These are phyloP conservation scores for Vulpes vulpes DNA, from an alignment of 2,113 vertebrate genomes.

Conservation along the genomic window DNA sequence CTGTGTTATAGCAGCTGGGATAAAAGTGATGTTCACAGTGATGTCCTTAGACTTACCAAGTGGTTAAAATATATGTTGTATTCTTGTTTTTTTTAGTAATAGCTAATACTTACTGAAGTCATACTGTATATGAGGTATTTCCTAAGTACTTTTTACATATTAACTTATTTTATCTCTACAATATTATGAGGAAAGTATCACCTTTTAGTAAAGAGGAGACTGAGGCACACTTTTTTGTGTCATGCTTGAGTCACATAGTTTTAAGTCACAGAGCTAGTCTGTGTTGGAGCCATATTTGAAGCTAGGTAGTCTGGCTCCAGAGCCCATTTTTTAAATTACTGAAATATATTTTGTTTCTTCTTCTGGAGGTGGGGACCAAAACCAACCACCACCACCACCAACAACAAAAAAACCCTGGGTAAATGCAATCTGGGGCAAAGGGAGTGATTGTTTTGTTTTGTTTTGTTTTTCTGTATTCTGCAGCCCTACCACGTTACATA, in stretches of 20 bases:
- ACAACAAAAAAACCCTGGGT: not conserved
- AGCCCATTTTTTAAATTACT: not conserved
- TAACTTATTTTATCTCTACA: not conserved
- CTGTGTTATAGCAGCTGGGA: not conserved
- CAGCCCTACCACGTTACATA: not conserved
- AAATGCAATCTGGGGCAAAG: conserved; percentile 10
- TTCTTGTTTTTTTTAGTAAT: conserved; percentile 42
- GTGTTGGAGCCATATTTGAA: not conserved
- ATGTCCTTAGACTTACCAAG: not conserved
- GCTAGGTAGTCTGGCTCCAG: not conserved
- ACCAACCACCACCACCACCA: not conserved
- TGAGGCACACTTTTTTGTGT: not conserved
- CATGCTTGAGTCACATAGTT: not conserved
- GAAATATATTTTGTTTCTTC: not conserved
- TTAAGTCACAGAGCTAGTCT: not conserved
- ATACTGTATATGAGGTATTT: not conserved
- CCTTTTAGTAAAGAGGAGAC: not conserved
- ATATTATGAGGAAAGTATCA: not conserved
- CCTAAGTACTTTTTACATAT: not conserved
- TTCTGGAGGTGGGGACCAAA: not conserved
- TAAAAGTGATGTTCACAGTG: not conserved
- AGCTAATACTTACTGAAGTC: not conserved
- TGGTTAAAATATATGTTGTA: not conserved
- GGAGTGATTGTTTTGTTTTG: not conserved
- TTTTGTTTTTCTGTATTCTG: not conserved